These are phyloP conservation scores for Metopolophium dirhodum DNA, from an alignment of 1,140 invertebrate species.

Conservation along the genomic window DNA sequence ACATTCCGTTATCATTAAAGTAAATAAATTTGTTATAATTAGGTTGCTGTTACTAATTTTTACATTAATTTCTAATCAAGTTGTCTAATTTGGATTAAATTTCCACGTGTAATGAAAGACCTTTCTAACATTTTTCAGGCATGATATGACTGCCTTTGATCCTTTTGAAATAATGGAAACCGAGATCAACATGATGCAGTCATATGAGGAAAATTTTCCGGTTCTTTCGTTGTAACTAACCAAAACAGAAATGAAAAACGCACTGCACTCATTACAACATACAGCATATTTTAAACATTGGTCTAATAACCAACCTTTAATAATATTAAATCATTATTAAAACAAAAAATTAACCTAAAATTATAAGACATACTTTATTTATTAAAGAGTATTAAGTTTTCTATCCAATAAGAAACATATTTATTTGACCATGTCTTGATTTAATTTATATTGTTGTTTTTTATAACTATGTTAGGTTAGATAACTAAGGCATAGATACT, in stretches of 20 bases:
- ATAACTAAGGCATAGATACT: not conserved
- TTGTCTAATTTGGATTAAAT: not conserved
- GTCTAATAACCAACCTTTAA: not conserved
- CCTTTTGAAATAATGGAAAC: not conserved
- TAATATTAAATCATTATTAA: not conserved
- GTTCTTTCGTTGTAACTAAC: not conserved
- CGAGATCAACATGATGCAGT: not conserved
- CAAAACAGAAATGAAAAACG: not conserved
- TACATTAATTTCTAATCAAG: not conserved
- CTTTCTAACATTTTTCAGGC: not conserved
- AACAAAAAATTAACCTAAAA: not conserved
- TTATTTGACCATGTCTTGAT: not conserved
- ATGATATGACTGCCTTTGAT: not conserved
- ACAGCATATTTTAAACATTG: not conserved
- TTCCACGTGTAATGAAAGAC: not conserved
- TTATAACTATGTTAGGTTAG: not conserved
- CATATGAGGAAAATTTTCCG: not conserved
- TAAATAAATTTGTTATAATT: not conserved
- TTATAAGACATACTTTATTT: no score
- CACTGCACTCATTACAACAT: not conserved
- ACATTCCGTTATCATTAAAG: conserved; percentile 23
- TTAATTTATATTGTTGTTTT: not conserved
- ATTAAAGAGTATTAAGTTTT: not conserved
- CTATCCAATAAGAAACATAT: not conserved
- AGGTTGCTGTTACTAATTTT: not conserved